These are phyloP conservation scores for Erethizon dorsatum DNA, from an alignment of 2,797 vertebrate species.

Conservation along the genomic window DNA sequence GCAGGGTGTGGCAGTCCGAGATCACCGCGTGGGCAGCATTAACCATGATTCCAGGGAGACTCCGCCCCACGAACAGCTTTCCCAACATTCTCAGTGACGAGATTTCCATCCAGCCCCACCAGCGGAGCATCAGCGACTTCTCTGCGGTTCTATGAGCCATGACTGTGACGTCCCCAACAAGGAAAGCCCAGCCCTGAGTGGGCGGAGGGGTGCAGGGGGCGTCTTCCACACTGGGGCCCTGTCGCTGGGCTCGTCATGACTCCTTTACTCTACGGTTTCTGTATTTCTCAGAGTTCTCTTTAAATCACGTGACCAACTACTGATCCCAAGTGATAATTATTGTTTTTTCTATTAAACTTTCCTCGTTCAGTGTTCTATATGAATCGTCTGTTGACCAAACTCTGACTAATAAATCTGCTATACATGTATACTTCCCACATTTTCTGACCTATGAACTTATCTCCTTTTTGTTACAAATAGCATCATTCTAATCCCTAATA, in stretches of 20 bases:
- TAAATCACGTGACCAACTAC: neutral
- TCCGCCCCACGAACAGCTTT: neutral
- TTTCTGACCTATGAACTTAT: neutral
- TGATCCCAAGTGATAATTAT: neutral
- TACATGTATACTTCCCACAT: neutral
- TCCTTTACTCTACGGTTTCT: neutral
- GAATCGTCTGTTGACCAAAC: neutral
- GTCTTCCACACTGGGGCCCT: neutral
- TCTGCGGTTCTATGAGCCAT: neutral
- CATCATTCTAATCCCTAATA: slow-evolving; percentile 7
- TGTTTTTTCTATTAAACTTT: neutral
- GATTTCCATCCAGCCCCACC: neutral
- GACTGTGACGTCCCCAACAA: neutral
- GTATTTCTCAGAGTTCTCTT: neutral
- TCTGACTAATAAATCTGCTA: neutral
- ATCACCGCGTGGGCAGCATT: neutral
- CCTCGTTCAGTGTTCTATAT: neutral
- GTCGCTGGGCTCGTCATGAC: neutral
- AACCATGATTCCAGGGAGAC: neutral
- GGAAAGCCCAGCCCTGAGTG: neutral
- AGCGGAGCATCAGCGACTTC: neutral
- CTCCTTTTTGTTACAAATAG: neutral
- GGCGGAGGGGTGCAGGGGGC: neutral
- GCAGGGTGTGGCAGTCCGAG: neutral
- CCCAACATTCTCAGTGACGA: neutral